These are phyloP conservation scores for Rapana venosa DNA, from an alignment of 2,888 invertebrate genomes.

Conservation along the genomic window DNA sequence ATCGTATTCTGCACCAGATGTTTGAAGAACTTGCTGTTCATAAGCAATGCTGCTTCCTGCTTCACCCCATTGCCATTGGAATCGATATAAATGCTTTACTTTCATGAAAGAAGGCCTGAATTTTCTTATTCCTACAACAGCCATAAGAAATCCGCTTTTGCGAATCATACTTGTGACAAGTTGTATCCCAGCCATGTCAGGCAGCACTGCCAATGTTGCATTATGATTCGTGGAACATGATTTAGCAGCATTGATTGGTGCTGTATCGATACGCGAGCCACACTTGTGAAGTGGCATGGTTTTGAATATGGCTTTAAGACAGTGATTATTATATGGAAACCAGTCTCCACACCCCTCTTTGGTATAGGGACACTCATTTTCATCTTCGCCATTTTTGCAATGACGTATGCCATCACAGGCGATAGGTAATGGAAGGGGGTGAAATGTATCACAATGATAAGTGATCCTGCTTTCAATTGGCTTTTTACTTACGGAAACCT, in stretches of 20 bases:
- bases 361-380: neutral
- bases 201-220: slow-evolving; percentile 6
- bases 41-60: slow-evolving; percentile 33
- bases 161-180: neutral
- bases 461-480: neutral
- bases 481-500: neutral
- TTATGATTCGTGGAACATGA: neutral
- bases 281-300: no score
- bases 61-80: slow-evolving; percentile 36
- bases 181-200: neutral
- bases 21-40: slow-evolving; percentile 16
- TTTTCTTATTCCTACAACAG: slow-evolving; percentile 24
- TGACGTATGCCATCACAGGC: slow-evolving; percentile 23
- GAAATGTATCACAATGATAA: neutral
- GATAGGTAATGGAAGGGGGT: neutral
- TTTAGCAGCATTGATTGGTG: neutral
- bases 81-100: slow-evolving; percentile 17
- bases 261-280: neutral
- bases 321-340: slow-evolving; percentile 7
- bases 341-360: slow-evolving; percentile 27
- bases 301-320: neutral
- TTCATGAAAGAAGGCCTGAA: neutral
- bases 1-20: neutral
- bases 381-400: slow-evolving; percentile 19
- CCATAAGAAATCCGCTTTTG: neutral